Base-by-base conservation (phyloP, 2,888 invertebrate species). In the Caenorhabditis wallacei region DNA sequence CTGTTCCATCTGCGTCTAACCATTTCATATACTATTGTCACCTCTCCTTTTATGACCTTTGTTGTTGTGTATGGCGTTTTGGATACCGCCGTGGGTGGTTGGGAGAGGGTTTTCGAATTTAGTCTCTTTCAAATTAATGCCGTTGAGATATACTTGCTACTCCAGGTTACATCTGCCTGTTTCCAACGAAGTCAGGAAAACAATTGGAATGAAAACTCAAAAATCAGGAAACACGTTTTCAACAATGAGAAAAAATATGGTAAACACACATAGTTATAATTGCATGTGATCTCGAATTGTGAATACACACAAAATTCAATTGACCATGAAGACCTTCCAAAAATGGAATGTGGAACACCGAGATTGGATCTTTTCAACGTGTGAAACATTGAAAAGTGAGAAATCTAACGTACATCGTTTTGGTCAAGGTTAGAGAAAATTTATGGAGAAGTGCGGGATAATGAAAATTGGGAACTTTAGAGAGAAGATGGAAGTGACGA, bases 31-130 rank as follows among this genome's bases (percentile, higher is more conserved):
- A 24, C 68, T 74, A 57, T 66, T 59, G 22, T 30, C 20, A 7
- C 3, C 22, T 46, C 59, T 57, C 71, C 74, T 69, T 76, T 61
- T 76, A 75, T 76, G 75, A 75, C 75, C 81, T 81, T 76, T 81
- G 69, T 81, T 76, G 70, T 76, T 81, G 70, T 72, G 66, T 69
- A 63, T 74, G 75, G 51, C 66, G 66, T 46, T 76, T 68, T 43
- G 75, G 46, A 68, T 76, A 75, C 69, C 46, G 59, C n/a, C 68
- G 68, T 30, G 57, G 30, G 59, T 48, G 46, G 46, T 4, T n/a
- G n/a, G 59, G 4, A 37, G 53, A 16, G 22, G 69, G 43, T 79
- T 79, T 76, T 68, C 69, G n/a, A 76, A 69, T 76, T 76, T 40
- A 64, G 40, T 22, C 74, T 48, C 48, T n/a, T 72, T n/a, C 22